Conservation (phyloP, 2,797 vertebrate genomes). For the Denticeps clupeoides region DNA sequence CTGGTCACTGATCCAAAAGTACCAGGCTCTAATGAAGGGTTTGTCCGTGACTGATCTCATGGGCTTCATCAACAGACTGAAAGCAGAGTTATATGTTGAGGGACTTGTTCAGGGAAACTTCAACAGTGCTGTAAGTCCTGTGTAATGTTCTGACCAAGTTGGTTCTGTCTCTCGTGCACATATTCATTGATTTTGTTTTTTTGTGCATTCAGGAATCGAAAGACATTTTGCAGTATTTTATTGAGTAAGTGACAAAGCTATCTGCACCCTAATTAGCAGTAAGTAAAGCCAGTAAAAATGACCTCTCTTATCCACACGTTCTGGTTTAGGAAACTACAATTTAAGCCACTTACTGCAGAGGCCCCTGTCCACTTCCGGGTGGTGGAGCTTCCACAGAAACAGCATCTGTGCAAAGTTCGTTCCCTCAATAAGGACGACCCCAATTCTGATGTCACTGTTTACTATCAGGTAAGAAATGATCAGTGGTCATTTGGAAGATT, state of each 20-base stretch:
- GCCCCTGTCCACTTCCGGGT: slow-evolving; percentile 63
- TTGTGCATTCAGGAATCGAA: slow-evolving; percentile 66
- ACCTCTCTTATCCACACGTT: too few relatives aligned
- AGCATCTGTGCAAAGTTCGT: slow-evolving; percentile 62
- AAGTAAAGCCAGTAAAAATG: too few relatives aligned
- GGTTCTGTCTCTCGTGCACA: background rate
- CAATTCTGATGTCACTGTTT: slow-evolving; percentile 64
- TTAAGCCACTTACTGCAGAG: slow-evolving; percentile 46
- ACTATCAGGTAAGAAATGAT: slow-evolving; percentile 60
- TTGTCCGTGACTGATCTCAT: slow-evolving; percentile 68
- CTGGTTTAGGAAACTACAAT: slow-evolving; percentile 55
- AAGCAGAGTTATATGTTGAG: slow-evolving; percentile 74
- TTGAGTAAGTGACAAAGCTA: slow-evolving; percentile 70
- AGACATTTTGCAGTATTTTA: slow-evolving; percentile 78
- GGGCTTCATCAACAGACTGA: slow-evolving; percentile 70
- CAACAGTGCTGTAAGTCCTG: slow-evolving; percentile 65
- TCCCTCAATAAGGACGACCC: slow-evolving; percentile 60
- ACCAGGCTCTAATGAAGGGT: slow-evolving; percentile 67
- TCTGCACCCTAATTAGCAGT: background rate
- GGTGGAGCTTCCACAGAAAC: slow-evolving; percentile 50
- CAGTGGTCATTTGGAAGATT: background rate
- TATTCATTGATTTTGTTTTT: background rate
- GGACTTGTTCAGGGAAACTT: slow-evolving; percentile 89
- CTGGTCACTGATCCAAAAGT: slow-evolving; percentile 88
- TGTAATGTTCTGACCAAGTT: background rate